A percentile compares a stretch with the other conserved stretches of the same genome.
Evolutionary conservation across 2,113 vertebrate genomes (phyloP).

Genomic region (Lagenorhynchus albirostris): DNA sequence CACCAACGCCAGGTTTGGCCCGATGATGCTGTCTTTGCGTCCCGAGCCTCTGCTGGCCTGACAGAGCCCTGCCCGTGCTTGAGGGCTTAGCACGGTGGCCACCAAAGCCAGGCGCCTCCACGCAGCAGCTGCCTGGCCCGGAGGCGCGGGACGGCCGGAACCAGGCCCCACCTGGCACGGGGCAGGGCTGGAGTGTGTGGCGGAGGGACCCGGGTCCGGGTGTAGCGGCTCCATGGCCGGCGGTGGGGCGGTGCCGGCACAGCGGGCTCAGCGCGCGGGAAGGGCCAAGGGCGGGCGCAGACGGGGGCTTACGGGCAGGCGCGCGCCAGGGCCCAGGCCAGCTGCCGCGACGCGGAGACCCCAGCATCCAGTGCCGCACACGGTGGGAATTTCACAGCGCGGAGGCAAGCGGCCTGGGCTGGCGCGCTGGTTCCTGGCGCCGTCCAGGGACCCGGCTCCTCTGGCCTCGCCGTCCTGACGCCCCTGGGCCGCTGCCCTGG

Average conservation of each 20-base stretch:
- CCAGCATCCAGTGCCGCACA: rapidly evolving
- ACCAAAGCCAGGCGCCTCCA: neutral
- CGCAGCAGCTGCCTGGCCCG: neutral
- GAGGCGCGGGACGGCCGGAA: neutral
- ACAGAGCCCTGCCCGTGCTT: neutral
- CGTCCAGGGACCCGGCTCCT: neutral
- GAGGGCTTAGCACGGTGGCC: neutral
- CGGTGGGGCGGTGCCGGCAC: no score
- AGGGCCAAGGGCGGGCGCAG: neutral
- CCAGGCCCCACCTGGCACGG: neutral
- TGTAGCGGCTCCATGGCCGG: neutral
- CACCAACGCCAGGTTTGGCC: neutral
- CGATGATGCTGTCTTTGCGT: neutral
- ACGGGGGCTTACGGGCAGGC: rapidly evolving
- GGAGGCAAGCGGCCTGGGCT: rapidly evolving
- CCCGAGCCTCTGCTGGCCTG: neutral
- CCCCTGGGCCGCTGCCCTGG: no score
- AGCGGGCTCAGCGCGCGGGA: neutral
- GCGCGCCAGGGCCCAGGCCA: neutral
- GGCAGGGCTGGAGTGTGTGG: neutral
- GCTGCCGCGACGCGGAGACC: neutral
- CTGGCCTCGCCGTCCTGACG: no score
- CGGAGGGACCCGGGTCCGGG: neutral
- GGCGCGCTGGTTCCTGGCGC: neutral
- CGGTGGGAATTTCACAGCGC: rapidly evolving